Evolutionary conservation across 2,888 invertebrate species (phyloP).

Genomic region (Escarpia spicata): DNA sequence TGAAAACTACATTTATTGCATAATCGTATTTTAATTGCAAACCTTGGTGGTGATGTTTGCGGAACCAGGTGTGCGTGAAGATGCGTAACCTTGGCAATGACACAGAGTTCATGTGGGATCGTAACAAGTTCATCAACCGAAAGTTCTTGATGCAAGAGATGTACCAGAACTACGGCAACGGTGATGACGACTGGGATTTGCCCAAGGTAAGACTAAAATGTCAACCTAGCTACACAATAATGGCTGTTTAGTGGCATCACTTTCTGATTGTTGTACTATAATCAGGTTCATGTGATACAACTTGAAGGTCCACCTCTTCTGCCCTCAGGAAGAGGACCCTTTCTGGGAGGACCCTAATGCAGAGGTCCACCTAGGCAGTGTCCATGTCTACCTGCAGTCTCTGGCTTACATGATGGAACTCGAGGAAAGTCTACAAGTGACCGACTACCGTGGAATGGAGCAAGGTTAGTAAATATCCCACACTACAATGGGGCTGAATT

Average conservation of each 20-base stretch:
- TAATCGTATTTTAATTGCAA: not conserved
- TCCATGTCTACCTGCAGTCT: slow-evolving; percentile 58
- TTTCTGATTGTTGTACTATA: not conserved
- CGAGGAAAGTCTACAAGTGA: slow-evolving; percentile 54
- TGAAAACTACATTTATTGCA: not conserved
- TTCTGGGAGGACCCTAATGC: slow-evolving; percentile 60
- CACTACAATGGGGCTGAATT: not conserved
- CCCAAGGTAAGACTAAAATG: slow-evolving; percentile 20
- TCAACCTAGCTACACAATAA: no score
- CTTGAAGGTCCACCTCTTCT: not conserved
- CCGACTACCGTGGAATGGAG: slow-evolving; percentile 58
- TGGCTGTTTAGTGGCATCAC: not conserved
- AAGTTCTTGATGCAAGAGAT: slow-evolving; percentile 64
- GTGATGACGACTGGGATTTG: slow-evolving; percentile 56
- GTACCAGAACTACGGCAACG: slow-evolving; percentile 61
- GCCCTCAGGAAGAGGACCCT: slow-evolving; percentile 58
- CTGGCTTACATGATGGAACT: slow-evolving; percentile 57
- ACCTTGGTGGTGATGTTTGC: not conserved
- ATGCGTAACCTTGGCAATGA: slow-evolving; percentile 51
- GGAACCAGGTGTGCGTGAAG: slow-evolving; percentile 48
- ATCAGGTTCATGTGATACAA: not conserved
- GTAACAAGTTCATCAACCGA: slow-evolving; percentile 60
- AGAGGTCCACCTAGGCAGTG: slow-evolving; percentile 55
- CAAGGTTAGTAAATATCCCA: slow-evolving; percentile 43
- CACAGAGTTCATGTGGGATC: slow-evolving; percentile 58